Percentiles rank a stretch among this genome's conserved stretches.
phyloP scores from a whole-genome alignment of 2,797 vertebrate species.

The Microctenopoma lineatum region DNA sequence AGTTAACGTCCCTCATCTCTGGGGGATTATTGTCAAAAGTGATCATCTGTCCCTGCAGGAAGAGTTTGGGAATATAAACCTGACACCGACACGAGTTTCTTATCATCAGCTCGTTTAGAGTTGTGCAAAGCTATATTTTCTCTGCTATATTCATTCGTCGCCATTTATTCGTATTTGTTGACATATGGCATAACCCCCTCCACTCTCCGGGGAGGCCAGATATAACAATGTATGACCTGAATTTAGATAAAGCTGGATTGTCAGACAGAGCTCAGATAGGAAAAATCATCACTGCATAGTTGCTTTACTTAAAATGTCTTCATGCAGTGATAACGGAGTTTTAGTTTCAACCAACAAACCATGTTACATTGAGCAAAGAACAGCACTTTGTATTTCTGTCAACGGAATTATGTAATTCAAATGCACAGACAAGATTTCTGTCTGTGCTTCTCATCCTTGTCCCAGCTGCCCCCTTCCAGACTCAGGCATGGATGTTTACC shows the following conservation, averaged over 20 bases:
- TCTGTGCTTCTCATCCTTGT: conserved; percentile 42
- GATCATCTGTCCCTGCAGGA: conserved; percentile 28
- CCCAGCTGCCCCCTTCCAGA: conserved; percentile 35
- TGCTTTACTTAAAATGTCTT: conserved; percentile 16
- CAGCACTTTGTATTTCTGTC: conserved; percentile 9
- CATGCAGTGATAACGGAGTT: conserved; percentile 34
- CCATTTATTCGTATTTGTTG: conserved; percentile 51
- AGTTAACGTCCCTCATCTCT: conserved; percentile 14
- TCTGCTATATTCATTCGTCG: background rate
- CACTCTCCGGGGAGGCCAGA: conserved; percentile 45
- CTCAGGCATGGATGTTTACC: conserved; percentile 54
- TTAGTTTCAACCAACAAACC: conserved; percentile 15
- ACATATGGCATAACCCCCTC: conserved; percentile 76
- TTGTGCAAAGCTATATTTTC: background rate
- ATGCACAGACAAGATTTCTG: conserved; percentile 25
- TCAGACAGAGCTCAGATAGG: conserved; percentile 33
- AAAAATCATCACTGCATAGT: conserved; percentile 17
- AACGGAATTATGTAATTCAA: conserved; percentile 6
- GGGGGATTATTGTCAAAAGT: conserved; percentile 41
- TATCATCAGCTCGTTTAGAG: conserved; percentile 19
- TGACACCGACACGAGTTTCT: background rate
- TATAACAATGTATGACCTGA: conserved; percentile 79
- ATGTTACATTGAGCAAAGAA: conserved; percentile 18
- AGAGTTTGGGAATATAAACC: conserved; percentile 18
- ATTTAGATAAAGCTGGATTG: conserved; percentile 67